These are phyloP conservation scores for Eleginops maclovinus DNA, from an alignment of 2,113 vertebrate species.

Conservation along the genomic window DNA sequence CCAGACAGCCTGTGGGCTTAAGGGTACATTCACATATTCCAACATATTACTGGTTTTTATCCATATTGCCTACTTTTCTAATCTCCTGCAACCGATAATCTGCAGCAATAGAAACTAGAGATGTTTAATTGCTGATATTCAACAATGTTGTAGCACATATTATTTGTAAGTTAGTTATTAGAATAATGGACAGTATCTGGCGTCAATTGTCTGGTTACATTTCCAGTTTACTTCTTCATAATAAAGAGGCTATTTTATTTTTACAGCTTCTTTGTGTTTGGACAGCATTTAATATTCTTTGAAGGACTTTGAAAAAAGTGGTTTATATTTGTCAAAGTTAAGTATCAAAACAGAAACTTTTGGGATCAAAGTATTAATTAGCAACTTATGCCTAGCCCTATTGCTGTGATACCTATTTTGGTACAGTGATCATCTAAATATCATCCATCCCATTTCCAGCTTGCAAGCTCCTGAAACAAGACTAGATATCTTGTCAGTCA, in stretches of 20 bases:
- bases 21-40: not conserved
- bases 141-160: not conserved
- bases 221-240: not conserved
- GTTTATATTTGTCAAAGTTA: not conserved
- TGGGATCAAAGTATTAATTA: not conserved
- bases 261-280: not conserved
- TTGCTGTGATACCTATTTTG: not conserved
- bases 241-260: not conserved
- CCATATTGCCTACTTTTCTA: not conserved
- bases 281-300: not conserved
- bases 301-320: not conserved
- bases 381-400: too few species aligned
- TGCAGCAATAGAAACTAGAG: not conserved
- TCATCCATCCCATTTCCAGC: constrained; percentile 20
- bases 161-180: too few species aligned
- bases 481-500: constrained; percentile 19
- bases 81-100: not conserved
- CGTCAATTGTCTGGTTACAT: not conserved
- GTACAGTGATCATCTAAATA: not conserved
- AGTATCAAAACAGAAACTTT: too few species aligned
- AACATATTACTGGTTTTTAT: not conserved
- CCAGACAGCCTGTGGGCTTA: constrained; percentile 8
- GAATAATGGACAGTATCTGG: not conserved
- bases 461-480: constrained; percentile 23
- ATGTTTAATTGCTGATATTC: not conserved